Base-by-base conservation (phyloP, 2,113 vertebrate species). In the Cranoglanis bouderius region DNA sequence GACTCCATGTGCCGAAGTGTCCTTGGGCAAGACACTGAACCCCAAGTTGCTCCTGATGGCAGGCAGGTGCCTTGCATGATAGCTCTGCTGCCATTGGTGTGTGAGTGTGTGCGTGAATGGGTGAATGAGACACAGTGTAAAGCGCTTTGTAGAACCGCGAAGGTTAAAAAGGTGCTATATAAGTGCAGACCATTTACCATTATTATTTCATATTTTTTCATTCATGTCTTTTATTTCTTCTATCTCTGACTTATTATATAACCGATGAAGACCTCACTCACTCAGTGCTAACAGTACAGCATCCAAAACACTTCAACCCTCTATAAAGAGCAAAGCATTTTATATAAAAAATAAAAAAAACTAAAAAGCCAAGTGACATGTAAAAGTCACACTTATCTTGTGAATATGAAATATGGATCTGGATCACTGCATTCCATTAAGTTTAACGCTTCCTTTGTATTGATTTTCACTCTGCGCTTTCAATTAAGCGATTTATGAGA, bases 361-460 rank as follows among this genome's bases (percentile, higher is more conserved):
- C 40, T 61, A 57, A 88, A 89, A 85, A 89, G 77, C 63, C 78
- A 63, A 70, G 84, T 90, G 88, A 88, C 88, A 86, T 77, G 87
- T 90, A 87, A 90, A 90, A 91, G 88, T 90, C 88, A 87, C 87
- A 91, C 65, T 87, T 77, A 84, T 82, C 90, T 80, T 72, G 82
- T 57, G 84, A 82, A 92, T 87, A 91, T 88, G 84, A 90, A 89
- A 92, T 87, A 70, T 74, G 65, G 84, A 89, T 92, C 93, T 90
- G 86, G 84, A 91, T 90, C 88, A 89, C 85, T 85, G 83, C 89
- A 70, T 85, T 61, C 80, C 85, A 89, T 90, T 91, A 91, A 88
- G 87, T 90, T 92, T 89, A 87, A 90, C 91, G 90, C 88, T 90
- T 90, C 84, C 55, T 80, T 88, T 51, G 49, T 92, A 91, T 91